These are phyloP conservation scores for Lutraria lutraria DNA, from an alignment of 2,888 invertebrate genomes.

Conservation along the genomic window DNA sequence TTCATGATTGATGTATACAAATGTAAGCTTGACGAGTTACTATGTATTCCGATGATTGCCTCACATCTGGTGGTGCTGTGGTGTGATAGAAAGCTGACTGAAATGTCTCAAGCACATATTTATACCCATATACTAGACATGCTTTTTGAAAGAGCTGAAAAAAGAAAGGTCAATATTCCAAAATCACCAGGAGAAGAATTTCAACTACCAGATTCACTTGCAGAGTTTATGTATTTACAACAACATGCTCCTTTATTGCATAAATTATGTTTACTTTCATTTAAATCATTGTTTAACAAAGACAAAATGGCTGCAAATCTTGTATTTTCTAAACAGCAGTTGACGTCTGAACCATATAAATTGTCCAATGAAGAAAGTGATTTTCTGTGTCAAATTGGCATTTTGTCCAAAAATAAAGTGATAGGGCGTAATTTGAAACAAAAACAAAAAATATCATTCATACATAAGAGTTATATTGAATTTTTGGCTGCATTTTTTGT, in stretches of 20 bases:
- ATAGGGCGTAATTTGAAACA: neutral
- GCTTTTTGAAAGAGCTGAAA: neutral
- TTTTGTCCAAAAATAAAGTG: constrained; percentile 11
- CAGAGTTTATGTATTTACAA: neutral
- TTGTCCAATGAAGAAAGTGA: neutral
- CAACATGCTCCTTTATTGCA: neutral
- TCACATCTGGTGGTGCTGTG: neutral
- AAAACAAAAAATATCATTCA: constrained; percentile 4
- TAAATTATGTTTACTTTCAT: neutral
- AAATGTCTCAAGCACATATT: neutral
- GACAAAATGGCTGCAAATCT: neutral
- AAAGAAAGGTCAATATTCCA: neutral
- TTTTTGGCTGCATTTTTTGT: constrained; percentile 9
- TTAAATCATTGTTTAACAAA: neutral
- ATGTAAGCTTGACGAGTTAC: neutral
- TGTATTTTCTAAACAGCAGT: neutral
- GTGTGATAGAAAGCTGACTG: neutral
- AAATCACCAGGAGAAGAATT: neutral
- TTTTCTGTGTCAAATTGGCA: neutral
- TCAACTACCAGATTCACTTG: neutral
- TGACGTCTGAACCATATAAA: neutral
- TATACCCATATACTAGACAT: neutral
- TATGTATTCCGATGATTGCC: neutral
- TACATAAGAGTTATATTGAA: neutral
- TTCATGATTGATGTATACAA: neutral